Base-by-base conservation (phyloP, 2,888 invertebrate species). In the Microplitis deprimator region DNA sequence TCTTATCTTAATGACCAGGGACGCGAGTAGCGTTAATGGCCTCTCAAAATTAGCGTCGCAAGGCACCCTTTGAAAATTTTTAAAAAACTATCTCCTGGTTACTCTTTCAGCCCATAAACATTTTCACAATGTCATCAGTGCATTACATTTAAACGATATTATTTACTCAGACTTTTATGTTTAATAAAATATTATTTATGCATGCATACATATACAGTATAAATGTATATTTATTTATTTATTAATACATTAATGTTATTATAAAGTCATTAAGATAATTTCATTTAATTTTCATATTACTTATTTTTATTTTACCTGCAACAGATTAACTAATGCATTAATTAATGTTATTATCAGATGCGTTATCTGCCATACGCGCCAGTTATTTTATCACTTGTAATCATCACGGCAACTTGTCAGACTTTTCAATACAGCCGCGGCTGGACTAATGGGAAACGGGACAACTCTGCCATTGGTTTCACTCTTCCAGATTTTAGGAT, bases 351-450 rank as follows among this genome's bases (percentile, higher is more conserved):
- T 71, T 39, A 69, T 76, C 65, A 68, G 38, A 67, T 72, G 72
- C 13, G 29, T 20, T 61, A 62, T 71, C 67, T 60, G 13, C 50
- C 78, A 77, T 79, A 80, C 79, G 79, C 77, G 60, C 83, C 92
- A 70, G 83, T 91, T 50, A 59, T 77, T 10, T 17, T 77, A 20
- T 87, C 83, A 61, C 77, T 92, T 82, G 87, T 91, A 17, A 82
- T 92, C 64, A 88, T 91, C 0, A 87, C 90, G 5, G 91, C 91
- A 68, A 87, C 91, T 0, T 92, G 93, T 0, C 95, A 95, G 90
- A 95, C 94, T 6, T 95, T 95, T 90, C 95, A 95, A 85, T 95
- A 95, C 89, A 95, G 94, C 62, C 91, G 93, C 0, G 95, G 95
- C 5, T 95, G 95, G 95, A 95, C 94, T 79, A 95, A 94, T 85